Evolutionary conservation across 2,888 invertebrate species (phyloP), one percentile per base, ranked within the genome.

Genomic region (Nomada hirtipes): DNA sequence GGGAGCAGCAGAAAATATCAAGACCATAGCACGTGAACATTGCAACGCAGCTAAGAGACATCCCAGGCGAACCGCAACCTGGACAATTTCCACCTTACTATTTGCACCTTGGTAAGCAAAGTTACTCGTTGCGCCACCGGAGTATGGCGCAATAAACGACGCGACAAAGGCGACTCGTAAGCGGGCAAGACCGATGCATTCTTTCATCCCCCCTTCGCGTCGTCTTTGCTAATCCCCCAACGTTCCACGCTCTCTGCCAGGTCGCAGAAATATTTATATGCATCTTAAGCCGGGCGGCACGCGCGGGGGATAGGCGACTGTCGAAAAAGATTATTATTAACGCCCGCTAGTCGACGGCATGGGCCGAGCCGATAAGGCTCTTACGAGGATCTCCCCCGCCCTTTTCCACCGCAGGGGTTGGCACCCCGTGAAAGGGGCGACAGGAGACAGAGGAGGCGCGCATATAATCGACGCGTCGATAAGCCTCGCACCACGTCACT

Each of bases 361-460:
- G 92, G 91, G 70, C 88, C 83, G 63, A 83, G 76, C 85, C 90
- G 92, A 92, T 92, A 92, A 92, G 91, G 90, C 91, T 92, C 89
- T 92, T 91, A 91, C 83, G 84, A 84, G 74, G 71, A 78, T 63
- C 36, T 57, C 52, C 70, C 70, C 60, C 44, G 53, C 59, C 68
- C 70, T 59, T 26, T 57, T 15, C 52, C 44, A 47, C 42, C 13
- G 59, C 57, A 64, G 70, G 82, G 84, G 75, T 71, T 79, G 79
- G 68, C 52, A 75, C 67, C 78, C 55, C 82, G 71, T 72, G 83
- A 64, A 79, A 88, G 83, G 87, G 84, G 72, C 80, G 81, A 78
- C 76, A 77, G 57, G 69, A 84, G 82, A 78, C 82, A 84, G 78
- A 70, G 83, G 55, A 60, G 36, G 75, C 59, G 71, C 71, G 55